phyloP scores from a whole-genome alignment of 2,888 invertebrate species.

The Drosophila nigricruria region DNA sequence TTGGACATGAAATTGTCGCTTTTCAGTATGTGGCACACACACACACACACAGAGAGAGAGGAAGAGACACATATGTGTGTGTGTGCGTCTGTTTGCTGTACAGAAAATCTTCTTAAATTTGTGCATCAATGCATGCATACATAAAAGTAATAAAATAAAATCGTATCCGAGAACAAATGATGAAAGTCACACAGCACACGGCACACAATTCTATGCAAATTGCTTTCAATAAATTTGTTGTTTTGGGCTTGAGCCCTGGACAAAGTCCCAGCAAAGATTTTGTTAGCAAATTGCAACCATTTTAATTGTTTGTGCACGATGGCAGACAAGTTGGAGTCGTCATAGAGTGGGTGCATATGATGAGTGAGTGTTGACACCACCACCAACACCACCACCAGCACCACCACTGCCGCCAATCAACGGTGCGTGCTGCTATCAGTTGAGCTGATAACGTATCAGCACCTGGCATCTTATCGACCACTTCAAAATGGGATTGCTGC shows the following conservation, averaged over 20 bases:
- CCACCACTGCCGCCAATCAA: slow-evolving; percentile 51
- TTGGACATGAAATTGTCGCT: slow-evolving; percentile 85
- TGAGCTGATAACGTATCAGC: slow-evolving; percentile 68
- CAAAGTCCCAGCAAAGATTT: slow-evolving; percentile 51
- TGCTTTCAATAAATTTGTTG: slow-evolving; percentile 82
- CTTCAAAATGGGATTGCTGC: slow-evolving; percentile 80
- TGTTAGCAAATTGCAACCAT: slow-evolving; percentile 66
- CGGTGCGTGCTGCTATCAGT: slow-evolving; percentile 56
- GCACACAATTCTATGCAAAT: slow-evolving; percentile 76
- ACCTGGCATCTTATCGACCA: slow-evolving; percentile 79
- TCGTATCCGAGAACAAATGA: slow-evolving; percentile 71
- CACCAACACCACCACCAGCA: slow-evolving; percentile 1
- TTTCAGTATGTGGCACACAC: slow-evolving; percentile 68
- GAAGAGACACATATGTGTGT: slow-evolving; percentile 10
- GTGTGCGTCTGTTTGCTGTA: slow-evolving; percentile 33
- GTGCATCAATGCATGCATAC: slow-evolving; percentile 65
- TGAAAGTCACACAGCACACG: slow-evolving; percentile 54
- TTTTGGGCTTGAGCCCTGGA: slow-evolving; percentile 40
- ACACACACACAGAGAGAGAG: background rate
- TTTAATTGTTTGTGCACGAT: slow-evolving; percentile 45
- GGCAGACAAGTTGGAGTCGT: slow-evolving; percentile 61
- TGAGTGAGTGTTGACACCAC: slow-evolving; percentile 11
- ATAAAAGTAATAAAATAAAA: slow-evolving; percentile 73
- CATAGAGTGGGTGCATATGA: background rate
- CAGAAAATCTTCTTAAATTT: slow-evolving; percentile 74